Evolutionary conservation across 2,888 invertebrate species (phyloP), one percentile per base, ranked within the genome.

Genomic region (Euplexia lucipara): DNA sequence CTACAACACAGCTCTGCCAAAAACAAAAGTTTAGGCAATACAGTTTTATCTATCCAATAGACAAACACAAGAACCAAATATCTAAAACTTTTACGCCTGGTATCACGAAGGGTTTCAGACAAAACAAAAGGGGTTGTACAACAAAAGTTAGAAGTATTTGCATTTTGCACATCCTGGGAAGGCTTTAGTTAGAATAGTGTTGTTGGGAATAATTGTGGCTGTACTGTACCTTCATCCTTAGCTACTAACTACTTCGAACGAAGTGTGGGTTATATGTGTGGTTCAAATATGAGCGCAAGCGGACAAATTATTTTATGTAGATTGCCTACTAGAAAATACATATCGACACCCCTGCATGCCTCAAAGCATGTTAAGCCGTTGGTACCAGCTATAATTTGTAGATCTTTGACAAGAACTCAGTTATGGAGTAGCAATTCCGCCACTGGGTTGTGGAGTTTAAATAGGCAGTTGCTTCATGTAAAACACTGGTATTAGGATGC

Each of bases 141-240:
- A 78, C 76, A 78, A 79, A 84, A 85, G 83, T 85, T 83, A 71
- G 70, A 82, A 85, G 82, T 83, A 86, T 91, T 90, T 92, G 91
- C 90, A 92, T 92, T 86, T 85, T 91, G 87, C 88, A 90, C 84
- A 87, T 86, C 84, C 75, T 79, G 73, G 52, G 72, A 83, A 86
- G 83, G 83, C 79, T 85, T 82, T 77, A 84, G 85, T 83, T 82
- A 85, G 85, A 86, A 86, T 86, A 87, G 83, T 85, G 84, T 81
- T 83, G 86, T 83, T 83, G 85, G 87, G 83, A 86, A 90, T 93
- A 88, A 91, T 89, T 88, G 88, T 85, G 86, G 87, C 82, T 78
- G 71, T 83, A 74, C 78, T 82, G 75, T 77, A 86, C 87, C 85
- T 83, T 82, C 79, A 85, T 83, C 78, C 77, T 70, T 79, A 77